These are phyloP conservation scores for Conops quadrifasciatus DNA, from an alignment of 2,888 invertebrate species.

Conservation along the genomic window DNA sequence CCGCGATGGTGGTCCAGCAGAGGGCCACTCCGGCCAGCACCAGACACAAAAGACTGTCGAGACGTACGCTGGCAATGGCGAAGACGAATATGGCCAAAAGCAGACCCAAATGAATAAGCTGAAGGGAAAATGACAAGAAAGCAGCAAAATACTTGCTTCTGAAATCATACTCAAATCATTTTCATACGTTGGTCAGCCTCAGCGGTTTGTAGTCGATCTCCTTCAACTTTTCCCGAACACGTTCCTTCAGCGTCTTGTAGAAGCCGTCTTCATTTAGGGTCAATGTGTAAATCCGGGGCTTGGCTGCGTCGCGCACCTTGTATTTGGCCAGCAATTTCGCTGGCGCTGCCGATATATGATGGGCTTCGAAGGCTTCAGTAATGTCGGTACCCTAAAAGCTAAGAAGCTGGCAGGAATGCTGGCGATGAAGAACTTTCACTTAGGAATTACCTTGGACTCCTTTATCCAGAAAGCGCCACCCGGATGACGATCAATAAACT, in stretches of 20 bases:
- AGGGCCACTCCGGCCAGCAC: conserved; percentile 69
- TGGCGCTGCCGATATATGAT: conserved; percentile 72
- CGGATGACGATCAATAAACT: conserved; percentile 83
- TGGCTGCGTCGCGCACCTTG: conserved; percentile 71
- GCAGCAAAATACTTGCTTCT: background rate
- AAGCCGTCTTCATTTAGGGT: conserved; percentile 80
- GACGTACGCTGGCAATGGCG: conserved; percentile 60
- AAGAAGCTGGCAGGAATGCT: background rate
- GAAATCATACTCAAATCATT: background rate
- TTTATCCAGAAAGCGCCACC: conserved; percentile 82
- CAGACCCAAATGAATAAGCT: conserved; percentile 64
- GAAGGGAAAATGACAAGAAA: conserved; percentile 2
- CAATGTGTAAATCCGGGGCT: conserved; percentile 75
- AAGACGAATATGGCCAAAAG: conserved; percentile 60
- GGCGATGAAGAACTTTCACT: background rate
- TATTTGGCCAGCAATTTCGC: conserved; percentile 72
- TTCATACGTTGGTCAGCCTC: conserved; percentile 54
- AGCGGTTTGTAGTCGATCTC: conserved; percentile 66
- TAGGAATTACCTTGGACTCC: conserved; percentile 70
- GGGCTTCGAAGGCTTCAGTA: conserved; percentile 80
- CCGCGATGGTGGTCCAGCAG: conserved; percentile 70
- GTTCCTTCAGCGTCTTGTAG: conserved; percentile 74
- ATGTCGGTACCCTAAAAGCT: conserved; percentile 76
- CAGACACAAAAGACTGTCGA: conserved; percentile 55
- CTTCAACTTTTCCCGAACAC: conserved; percentile 69